These are phyloP conservation scores for Eupithecia centaureata DNA, from an alignment of 2,888 invertebrate species.

Conservation along the genomic window DNA sequence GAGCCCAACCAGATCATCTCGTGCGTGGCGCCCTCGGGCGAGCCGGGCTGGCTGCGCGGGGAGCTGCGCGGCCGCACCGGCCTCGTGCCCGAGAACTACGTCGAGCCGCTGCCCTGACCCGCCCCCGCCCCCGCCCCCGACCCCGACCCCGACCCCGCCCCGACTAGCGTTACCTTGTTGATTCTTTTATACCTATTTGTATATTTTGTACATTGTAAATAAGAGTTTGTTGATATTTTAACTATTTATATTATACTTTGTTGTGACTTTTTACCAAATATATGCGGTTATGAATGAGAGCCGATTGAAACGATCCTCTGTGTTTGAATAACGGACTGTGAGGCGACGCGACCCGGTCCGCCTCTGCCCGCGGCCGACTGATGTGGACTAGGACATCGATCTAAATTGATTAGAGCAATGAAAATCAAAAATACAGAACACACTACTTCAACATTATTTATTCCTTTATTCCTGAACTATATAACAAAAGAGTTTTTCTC, in stretches of 20 bases:
- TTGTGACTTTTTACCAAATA: slow-evolving; percentile 83
- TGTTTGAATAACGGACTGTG: slow-evolving; percentile 19
- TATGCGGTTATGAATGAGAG: slow-evolving; percentile 56
- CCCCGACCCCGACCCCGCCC: background rate
- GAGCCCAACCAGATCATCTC: slow-evolving; percentile 99
- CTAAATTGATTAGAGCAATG: too few species aligned
- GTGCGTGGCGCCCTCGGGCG: slow-evolving; percentile 96
- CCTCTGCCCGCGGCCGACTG: too few species aligned
- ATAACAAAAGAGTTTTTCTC: too few species aligned
- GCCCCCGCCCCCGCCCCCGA: background rate
- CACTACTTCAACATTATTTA: too few species aligned
- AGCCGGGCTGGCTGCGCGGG: slow-evolving; percentile 99
- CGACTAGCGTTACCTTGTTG: slow-evolving; percentile 63
- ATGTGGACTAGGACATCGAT: too few species aligned
- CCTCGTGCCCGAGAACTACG: slow-evolving; percentile 98
- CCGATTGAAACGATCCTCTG: slow-evolving; percentile 28
- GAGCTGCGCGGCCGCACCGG: slow-evolving; percentile 95
- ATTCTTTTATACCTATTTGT: slow-evolving; percentile 74
- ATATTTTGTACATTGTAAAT: slow-evolving; percentile 81
- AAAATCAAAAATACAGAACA: too few species aligned
- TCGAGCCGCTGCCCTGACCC: slow-evolving; percentile 91
- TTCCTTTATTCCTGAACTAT: too few species aligned
- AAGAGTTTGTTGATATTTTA: slow-evolving; percentile 80
- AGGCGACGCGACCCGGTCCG: too few species aligned
- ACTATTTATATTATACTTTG: slow-evolving; percentile 80